Base-by-base conservation (phyloP, 2,113 vertebrate species). In the Periophthalmodon schlosseri region DNA sequence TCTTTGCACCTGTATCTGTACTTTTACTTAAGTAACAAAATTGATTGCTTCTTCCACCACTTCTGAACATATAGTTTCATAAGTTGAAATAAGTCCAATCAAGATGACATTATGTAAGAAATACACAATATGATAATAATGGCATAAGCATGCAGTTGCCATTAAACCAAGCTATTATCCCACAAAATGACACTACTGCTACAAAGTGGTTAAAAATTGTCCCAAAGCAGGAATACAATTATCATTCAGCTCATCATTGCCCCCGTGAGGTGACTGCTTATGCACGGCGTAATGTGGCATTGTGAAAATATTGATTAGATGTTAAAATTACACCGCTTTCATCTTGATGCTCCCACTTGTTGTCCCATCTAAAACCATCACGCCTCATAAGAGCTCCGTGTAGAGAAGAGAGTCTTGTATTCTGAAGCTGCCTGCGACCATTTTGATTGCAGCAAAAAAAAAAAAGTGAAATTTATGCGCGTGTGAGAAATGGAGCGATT, bases 361-460 rank as follows among this genome's bases (percentile, higher is more conserved):
- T 63, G 28, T 63, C 14, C 60, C 60, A 63, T 63, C 28, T 28
- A 63, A 34, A 63, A 63, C 60, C 28, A 63, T 63, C 34, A 63
- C 5, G 28, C 60, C 60, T 63, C 24, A 36, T 63, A 16, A 63
- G 58, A 34, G 58, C 58, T 63, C 24, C 5, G 28, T 28, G 5
- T 9, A 34, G 28, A 18, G 28, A 28, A 63, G 14, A 18, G 28
- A 15, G 57, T 12, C 76, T 84, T 79, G 69, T 69, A 52, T 80
- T 90, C 79, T 64, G 69, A 72, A 18, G 49, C 70, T 74, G 82
- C 72, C n/a, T 49, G 87, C 49, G 68, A 79, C 65, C 8, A n/a
- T 14, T 67, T 21, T 82, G 72, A 76, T 80, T 21, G 9, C 49
- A 39, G 72, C 56, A 79, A 73, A 61, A 9, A 9, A 21, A 68